Conservation (phyloP, 37 sponge, comb jelly and placozoan genomes). For the Spongia lamella region DNA sequence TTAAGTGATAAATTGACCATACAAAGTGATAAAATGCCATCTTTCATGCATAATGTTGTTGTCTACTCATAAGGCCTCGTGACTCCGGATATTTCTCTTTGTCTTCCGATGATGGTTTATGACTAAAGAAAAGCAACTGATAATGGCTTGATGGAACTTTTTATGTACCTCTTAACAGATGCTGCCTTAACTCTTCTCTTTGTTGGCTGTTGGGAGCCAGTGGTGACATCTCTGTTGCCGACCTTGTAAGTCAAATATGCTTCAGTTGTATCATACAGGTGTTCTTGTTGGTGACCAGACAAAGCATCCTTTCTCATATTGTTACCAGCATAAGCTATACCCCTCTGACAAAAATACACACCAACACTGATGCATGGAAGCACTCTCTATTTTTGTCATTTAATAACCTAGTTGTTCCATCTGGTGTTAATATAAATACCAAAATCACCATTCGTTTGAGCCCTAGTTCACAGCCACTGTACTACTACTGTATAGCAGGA, state of each 20-base stretch:
- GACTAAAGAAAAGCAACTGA: not conserved
- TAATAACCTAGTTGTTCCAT: too few species aligned
- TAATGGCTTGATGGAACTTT: not conserved
- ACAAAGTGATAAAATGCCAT: too few species aligned
- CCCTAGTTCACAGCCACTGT: too few species aligned
- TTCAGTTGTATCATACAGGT: conserved; percentile 29
- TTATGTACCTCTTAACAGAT: not conserved
- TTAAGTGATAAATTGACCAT: too few species aligned
- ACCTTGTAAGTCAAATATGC: conserved; percentile 48
- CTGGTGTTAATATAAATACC: too few species aligned
- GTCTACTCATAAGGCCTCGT: conserved; percentile 57
- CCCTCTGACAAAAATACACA: conserved; percentile 56
- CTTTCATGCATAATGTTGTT: conserved; percentile 65
- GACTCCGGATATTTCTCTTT: conserved; percentile 25
- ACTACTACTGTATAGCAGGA: too few species aligned
- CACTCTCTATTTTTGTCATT: not conserved
- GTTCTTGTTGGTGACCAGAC: not conserved
- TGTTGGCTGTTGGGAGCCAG: not conserved
- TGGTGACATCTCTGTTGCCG: conserved; percentile 2
- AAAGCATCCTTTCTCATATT: conserved; percentile 66
- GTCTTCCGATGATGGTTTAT: not conserved
- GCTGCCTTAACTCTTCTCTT: conserved; percentile 7
- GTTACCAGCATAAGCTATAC: conserved; percentile 97
- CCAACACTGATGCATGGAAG: too few species aligned
- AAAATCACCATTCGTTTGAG: too few species aligned